These are phyloP conservation scores for Bos taurus DNA, from an alignment of 2,113 vertebrate genomes.

Conservation along the genomic window DNA sequence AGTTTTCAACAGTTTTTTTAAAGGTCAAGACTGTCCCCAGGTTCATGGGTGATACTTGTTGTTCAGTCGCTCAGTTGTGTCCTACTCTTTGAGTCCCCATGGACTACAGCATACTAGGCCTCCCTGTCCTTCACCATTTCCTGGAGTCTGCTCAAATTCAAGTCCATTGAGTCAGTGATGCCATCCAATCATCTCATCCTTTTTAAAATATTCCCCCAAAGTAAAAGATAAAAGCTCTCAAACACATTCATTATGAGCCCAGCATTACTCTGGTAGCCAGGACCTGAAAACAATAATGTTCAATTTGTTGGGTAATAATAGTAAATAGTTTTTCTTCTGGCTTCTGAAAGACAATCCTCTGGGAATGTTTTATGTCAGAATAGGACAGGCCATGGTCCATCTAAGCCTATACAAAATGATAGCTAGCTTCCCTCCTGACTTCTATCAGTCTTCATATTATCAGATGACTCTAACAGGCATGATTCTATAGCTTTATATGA, in stretches of 20 bases:
- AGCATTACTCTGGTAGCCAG: not conserved
- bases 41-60: not conserved
- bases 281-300: not conserved
- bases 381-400: not conserved
- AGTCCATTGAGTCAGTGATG: not conserved
- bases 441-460: not conserved
- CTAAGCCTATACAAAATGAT: not conserved
- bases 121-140: not conserved
- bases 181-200: not conserved
- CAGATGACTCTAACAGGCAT: not conserved
- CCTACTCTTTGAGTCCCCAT: not conserved
- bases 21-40: not conserved
- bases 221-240: not conserved
- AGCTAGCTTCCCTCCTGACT: not conserved
- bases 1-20: not conserved
- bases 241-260: not conserved
- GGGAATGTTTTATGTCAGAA: not conserved
- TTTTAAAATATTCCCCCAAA: not conserved
- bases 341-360: not conserved
- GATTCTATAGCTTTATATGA: not conserved
- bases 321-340: not conserved
- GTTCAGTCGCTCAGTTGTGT: not conserved
- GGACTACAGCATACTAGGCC: not conserved
- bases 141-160: not conserved
- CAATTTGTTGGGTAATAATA: not conserved